Base-by-base conservation (phyloP, 2,113 vertebrate species). In the Scomber scombrus region DNA sequence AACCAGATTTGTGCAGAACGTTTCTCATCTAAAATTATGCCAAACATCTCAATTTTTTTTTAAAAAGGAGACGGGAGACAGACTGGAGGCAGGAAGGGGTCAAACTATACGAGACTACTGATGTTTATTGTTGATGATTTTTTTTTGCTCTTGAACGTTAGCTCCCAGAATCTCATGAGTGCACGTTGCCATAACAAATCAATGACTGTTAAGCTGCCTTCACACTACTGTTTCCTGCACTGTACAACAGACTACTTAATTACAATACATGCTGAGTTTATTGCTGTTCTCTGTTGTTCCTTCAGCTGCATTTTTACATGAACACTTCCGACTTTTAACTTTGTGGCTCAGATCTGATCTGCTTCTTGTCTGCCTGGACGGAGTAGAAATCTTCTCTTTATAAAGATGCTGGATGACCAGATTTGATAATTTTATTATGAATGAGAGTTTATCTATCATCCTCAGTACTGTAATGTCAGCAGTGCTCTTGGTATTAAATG, bases 101-200 rank as follows among this genome's bases (percentile, higher is more conserved):
- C 21, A 29, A 72, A 85, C 57, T 82, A 67, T 57, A 77, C 1
- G 1, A n/a, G 29, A 89, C 86, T 91, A 90, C 89, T 89, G 88
- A 92, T 71, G 60, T 61, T 56, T 52, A n/a, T 55, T 82, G 12
- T 47, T 69, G 40, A 55, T 50, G 23, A 26, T 26, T 26, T 26
- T 26, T 26, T 58, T 45, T 69, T 61, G 26, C 31, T 68, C 16
- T 64, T 66, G 5, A 73, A 54, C 21, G 11, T 60, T 14, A 4
- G 9, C 61, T 61, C 55, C 58, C 73, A 57, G 58, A 82, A 71
- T 80, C 45, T 15, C 19, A 0, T 14, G 1, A 51, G 19, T 46
- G 7, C 46, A 15, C n/a, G 80, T 68, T 81, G 84, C 77, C 86
- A 63, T 70, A 73, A 62, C 0, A 0, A 85, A 56, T 69, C 31